Conservation (phyloP, 2,797 vertebrate species). For the Brachymystax lenok region DNA sequence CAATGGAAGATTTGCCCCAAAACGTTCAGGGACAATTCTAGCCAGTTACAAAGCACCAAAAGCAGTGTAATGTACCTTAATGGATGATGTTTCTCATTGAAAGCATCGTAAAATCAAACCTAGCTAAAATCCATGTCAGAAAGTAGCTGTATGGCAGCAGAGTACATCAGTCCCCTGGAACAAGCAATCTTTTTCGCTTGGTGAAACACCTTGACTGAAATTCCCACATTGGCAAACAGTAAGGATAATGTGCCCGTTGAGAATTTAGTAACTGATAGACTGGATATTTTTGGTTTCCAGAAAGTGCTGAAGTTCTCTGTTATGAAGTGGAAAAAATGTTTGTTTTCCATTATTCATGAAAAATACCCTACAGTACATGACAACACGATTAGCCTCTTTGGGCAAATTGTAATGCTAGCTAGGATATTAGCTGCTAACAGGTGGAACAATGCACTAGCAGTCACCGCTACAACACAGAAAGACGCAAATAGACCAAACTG, state of each 20-base stretch:
- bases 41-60: background rate
- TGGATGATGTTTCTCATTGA: no score
- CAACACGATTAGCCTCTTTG: background rate
- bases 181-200: conserved; percentile 36
- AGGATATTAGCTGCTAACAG: background rate
- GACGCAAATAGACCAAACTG: background rate
- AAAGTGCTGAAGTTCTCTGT: background rate
- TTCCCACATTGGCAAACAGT: conserved; percentile 36
- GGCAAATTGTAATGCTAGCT: background rate
- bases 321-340: background rate
- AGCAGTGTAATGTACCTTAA: background rate
- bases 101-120: no score
- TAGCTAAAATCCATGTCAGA: background rate
- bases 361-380: background rate
- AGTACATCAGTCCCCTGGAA: conserved; percentile 40
- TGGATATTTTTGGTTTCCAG: conserved; percentile 23
- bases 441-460: background rate
- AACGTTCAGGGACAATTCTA: background rate
- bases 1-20: background rate
- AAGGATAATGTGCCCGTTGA: conserved; percentile 24
- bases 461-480: background rate
- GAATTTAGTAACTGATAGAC: conserved; percentile 44
- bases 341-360: background rate
- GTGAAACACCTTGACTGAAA: conserved; percentile 43
- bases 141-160: conserved; percentile 39